A percentile compares a stretch with the other conserved stretches of the same genome.
These are phyloP conservation scores for Macrotis lagotis DNA, from an alignment of 2,113 vertebrate species.

Conservation along the genomic window DNA sequence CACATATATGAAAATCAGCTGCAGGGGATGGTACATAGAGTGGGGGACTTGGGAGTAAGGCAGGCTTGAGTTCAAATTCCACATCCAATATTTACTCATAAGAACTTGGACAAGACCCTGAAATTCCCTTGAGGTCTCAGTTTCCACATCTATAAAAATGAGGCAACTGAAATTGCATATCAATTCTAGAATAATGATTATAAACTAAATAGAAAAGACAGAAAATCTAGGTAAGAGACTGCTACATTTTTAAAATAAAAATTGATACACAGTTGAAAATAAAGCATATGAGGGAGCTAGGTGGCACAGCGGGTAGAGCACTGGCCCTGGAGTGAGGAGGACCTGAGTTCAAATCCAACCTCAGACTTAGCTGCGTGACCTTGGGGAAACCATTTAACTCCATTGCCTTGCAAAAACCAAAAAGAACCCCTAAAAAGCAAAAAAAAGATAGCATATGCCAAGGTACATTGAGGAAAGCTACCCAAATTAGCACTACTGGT, in stretches of 20 bases:
- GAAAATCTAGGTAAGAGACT: constrained; percentile 12
- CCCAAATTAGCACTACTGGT: neutral
- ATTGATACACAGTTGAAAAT: neutral
- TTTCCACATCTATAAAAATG: neutral
- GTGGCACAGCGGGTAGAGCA: no score
- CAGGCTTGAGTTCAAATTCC: no score
- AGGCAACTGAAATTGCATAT: neutral
- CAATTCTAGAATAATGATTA: neutral
- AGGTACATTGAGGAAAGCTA: neutral
- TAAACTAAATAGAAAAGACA: constrained; percentile 15
- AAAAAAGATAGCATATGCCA: no score
- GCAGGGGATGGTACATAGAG: neutral
- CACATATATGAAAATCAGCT: neutral
- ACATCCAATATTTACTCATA: no score
- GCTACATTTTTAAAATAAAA: constrained; percentile 6
- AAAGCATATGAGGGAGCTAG: no score
- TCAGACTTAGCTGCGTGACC: no score
- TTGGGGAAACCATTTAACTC: no score
- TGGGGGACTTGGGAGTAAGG: neutral
- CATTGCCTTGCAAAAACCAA: no score
- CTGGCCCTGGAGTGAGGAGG: no score
- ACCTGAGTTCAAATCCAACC: no score
- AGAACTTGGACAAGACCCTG: neutral
- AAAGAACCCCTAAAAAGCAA: no score
- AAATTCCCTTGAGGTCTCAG: neutral